These are phyloP conservation scores for Chitala chitala DNA, from an alignment of 2,113 vertebrate species.

Conservation along the genomic window DNA sequence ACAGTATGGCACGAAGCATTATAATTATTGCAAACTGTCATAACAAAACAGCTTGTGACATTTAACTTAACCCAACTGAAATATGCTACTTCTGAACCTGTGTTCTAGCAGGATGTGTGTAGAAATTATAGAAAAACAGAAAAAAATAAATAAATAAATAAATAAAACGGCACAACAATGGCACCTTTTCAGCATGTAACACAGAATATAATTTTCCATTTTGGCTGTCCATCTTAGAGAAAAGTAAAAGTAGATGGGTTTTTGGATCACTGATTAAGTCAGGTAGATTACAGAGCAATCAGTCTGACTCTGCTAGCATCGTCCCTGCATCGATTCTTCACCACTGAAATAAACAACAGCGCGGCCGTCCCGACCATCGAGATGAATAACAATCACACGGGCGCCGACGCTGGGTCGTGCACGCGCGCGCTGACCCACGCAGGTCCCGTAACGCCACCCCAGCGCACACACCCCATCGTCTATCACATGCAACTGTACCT, in stretches of 20 bases:
- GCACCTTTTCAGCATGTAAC: neutral
- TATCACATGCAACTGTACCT: too few relatives aligned
- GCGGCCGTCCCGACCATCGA: neutral
- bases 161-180: neutral
- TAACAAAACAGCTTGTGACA: too few relatives aligned
- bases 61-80: too few relatives aligned
- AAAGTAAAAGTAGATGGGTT: neutral
- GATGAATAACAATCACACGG: neutral
- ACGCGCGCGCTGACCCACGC: neutral
- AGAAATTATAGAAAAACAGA: neutral
- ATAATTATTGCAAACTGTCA: too few relatives aligned
- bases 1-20: too few relatives aligned
- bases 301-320: neutral
- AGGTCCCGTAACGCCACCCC: too few relatives aligned
- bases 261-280: constrained; percentile 1
- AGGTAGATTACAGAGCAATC: constrained; percentile 10
- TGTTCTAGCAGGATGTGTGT: neutral
- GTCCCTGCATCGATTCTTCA: constrained; percentile 1
- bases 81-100: neutral
- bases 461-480: too few relatives aligned
- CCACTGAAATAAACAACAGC: neutral
- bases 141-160: neutral
- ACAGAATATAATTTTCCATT: neutral
- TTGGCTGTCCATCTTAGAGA: neutral
- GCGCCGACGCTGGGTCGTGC: too few relatives aligned